These are phyloP conservation scores for Toxotes chatareus DNA, from an alignment of 2,113 vertebrate species.

Conservation along the genomic window DNA sequence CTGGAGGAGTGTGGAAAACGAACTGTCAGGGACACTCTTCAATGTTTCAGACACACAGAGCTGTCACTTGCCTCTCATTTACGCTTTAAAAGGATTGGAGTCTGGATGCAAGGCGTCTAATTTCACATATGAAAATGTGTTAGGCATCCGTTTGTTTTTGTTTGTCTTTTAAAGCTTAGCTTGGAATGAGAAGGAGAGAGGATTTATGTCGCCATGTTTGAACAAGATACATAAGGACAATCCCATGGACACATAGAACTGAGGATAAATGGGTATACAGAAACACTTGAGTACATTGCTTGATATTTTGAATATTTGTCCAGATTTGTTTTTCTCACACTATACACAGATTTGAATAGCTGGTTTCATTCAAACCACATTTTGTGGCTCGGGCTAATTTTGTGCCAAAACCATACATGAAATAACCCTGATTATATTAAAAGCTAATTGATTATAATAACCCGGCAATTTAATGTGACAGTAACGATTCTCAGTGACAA, in stretches of 20 bases:
- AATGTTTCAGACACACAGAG: conserved; percentile 45
- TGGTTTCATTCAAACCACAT: not conserved
- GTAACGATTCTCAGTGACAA: not conserved
- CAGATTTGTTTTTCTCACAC: conserved; percentile 22
- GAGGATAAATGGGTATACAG: conserved; percentile 19
- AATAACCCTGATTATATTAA: conserved; percentile 9
- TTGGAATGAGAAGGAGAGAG: conserved; percentile 35
- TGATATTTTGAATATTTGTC: conserved; percentile 19
- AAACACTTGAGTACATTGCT: not conserved
- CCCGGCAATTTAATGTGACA: not conserved
- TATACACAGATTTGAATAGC: conserved; percentile 20
- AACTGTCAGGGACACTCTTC: conserved; percentile 54
- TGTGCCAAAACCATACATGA: not conserved
- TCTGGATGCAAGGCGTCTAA: conserved; percentile 47
- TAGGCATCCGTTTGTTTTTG: conserved; percentile 51
- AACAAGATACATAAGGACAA: conserved; percentile 32
- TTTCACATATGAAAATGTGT: conserved; percentile 55
- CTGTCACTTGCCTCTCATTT: conserved; percentile 58
- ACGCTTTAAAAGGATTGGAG: conserved; percentile 64
- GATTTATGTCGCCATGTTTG: conserved; percentile 57
- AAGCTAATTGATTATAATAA: not conserved
- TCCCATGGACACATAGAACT: conserved; percentile 30
- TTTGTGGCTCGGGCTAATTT: not conserved
- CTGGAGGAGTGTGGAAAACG: conserved; percentile 52
- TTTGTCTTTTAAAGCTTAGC: conserved; percentile 60